Base-by-base conservation (phyloP, 2,888 invertebrate species). In the Lobophora halterata region DNA sequence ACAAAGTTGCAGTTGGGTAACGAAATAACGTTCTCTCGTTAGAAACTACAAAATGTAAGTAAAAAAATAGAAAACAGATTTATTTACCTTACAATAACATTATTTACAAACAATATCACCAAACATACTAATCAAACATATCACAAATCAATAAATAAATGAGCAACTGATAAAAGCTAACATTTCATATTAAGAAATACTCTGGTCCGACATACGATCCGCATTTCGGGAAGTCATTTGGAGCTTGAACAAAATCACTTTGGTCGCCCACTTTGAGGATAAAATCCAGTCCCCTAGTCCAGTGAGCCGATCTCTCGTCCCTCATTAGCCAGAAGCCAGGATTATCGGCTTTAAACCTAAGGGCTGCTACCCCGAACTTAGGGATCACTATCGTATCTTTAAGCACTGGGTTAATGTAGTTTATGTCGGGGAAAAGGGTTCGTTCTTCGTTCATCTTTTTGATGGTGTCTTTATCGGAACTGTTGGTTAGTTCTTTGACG, bases 261-360 rank as follows among this genome's bases (percentile, higher is more conserved):
- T 80, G 62, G 26, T 90, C 88, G 0, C 95, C 94, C 2, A 95
- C 93, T 75, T 93, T 92, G 7, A 95, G 70, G 13, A 95, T 88
- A 36, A 94, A 88, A 47, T 93, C 93, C 66, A 95, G 79, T 0
- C 95, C 95, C 49, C 93, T 89, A 0, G 93, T 92, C 91, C 93
- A 93, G 51, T 93, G 92, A 9, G 90, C 88, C 0, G 93, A 90
- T 30, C 92, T 88, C 66, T 94, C 94, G 54, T 95, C 94, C 53
- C 94, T 90, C 69, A 95, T 88, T 74, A 95, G 89, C 95, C 95
- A 95, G 57, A 91, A 93, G 6, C 95, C 95, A 58, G 94, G 93
- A 78, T 95, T 95, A 53, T 91, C 89, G 5, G 95, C 94, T 54
- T 90, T 88, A 61, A 95, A 94, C 41, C 94, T 86, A 17, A 95